These are phyloP conservation scores for Trachelus iudaicus DNA, from an alignment of 2,888 invertebrate genomes.

Conservation along the genomic window DNA sequence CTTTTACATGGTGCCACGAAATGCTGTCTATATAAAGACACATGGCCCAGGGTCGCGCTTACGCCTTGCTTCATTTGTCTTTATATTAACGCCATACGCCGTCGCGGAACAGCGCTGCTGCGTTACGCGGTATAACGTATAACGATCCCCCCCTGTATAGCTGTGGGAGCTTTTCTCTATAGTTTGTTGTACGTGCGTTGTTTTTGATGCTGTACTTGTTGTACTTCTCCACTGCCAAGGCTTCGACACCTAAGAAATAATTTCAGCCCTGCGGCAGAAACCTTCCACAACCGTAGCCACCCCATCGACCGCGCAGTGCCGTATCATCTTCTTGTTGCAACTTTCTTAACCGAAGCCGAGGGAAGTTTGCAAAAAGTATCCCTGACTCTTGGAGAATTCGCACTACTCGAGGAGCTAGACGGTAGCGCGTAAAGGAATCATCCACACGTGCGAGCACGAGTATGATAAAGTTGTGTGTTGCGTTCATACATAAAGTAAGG, in stretches of 20 bases:
- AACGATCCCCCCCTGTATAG: not conserved
- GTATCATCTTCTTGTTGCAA: not conserved
- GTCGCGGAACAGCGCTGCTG: not conserved
- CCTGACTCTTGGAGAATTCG: not conserved
- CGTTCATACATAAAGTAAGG: constrained; percentile 38
- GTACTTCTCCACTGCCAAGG: not conserved
- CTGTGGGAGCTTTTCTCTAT: not conserved
- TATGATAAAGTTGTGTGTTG: constrained; percentile 43
- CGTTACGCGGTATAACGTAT: not conserved
- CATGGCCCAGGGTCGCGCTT: constrained; percentile 41
- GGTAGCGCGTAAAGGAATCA: not conserved
- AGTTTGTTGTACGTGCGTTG: not conserved
- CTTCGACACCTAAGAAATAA: not conserved
- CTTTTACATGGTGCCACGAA: constrained; percentile 34
- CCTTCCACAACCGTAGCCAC: not conserved
- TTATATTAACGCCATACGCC: constrained; percentile 47
- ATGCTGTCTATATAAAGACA: constrained; percentile 55
- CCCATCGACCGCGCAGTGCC: not conserved
- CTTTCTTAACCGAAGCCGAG: not conserved
- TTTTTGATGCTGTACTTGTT: not conserved
- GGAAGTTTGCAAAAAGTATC: not conserved
- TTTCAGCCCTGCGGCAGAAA: not conserved
- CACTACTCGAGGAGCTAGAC: not conserved
- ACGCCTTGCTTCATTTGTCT: constrained; percentile 60
- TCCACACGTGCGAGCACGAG: not conserved